Evolutionary conservation across 2,797 vertebrate genomes (phyloP).

Genomic region (Clarias fuscus): DNA sequence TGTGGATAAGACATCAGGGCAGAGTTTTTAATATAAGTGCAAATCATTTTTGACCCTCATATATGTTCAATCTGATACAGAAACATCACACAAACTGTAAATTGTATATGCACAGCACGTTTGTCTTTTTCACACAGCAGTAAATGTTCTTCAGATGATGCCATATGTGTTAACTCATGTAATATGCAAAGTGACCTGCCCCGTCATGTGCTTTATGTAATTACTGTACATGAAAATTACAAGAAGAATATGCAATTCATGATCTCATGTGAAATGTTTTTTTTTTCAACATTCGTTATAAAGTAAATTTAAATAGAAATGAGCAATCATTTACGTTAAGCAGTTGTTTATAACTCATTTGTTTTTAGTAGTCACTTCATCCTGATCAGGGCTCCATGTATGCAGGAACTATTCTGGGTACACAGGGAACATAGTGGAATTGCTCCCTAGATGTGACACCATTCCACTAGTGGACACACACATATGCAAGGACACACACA

Average conservation of each 20-base stretch:
- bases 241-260: background rate
- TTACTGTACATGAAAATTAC: background rate
- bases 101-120: background rate
- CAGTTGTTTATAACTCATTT: background rate
- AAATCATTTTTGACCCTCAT: too few species aligned
- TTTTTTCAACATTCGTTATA: background rate
- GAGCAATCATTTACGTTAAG: background rate
- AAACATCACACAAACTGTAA: too few species aligned
- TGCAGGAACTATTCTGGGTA: too few species aligned
- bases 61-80: too few species aligned
- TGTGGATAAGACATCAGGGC: too few species aligned
- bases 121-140: background rate
- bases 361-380: background rate
- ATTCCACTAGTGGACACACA: too few species aligned
- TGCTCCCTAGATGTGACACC: too few species aligned
- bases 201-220: background rate
- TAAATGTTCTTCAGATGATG: background rate
- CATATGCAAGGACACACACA: too few species aligned
- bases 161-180: background rate
- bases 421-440: too few species aligned
- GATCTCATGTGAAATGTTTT: background rate
- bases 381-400: background rate
- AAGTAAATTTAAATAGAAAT: background rate
- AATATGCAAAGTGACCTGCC: background rate
- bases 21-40: too few species aligned